A percentile compares a stretch with the other conserved stretches of the same genome.
phyloP scores from a whole-genome alignment of 1,140 invertebrate genomes.

The Dreissena rostriformis region DNA sequence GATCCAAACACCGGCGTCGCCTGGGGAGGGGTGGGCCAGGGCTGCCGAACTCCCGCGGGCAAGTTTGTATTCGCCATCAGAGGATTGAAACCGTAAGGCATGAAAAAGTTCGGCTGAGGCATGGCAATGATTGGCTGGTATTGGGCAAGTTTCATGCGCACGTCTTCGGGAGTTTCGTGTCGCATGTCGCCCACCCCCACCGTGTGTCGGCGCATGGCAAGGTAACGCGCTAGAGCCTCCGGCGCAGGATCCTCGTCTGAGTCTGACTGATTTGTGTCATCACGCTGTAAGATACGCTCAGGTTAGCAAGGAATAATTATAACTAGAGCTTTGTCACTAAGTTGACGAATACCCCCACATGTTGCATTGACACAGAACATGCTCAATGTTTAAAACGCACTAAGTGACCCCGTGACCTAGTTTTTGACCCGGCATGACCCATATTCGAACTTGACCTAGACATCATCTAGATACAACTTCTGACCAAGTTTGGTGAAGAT shows the following conservation, averaged over 20 bases:
- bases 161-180: conserved; percentile 85
- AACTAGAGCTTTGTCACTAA: no score
- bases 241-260: conserved; percentile 83
- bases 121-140: conserved; percentile 73
- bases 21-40: conserved; percentile 56
- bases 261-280: conserved; percentile 82
- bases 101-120: conserved; percentile 69
- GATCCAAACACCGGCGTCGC: conserved; percentile 53
- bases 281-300: conserved; percentile 33
- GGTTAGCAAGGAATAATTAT: no score
- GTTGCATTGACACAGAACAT: no score
- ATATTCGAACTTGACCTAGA: no score
- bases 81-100: conserved; percentile 70
- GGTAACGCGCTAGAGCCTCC: conserved; percentile 80
- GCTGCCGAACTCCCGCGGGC: conserved; percentile 82
- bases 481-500: no score
- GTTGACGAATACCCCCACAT: no score
- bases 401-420: no score
- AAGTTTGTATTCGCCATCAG: conserved; percentile 85
- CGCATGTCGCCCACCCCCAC: conserved; percentile 94
- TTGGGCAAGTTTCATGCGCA: conserved; percentile 76
- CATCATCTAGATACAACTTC: no score
- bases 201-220: conserved; percentile 91
- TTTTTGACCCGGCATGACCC: no score
- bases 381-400: no score